Percentiles rank a stretch among this genome's conserved stretches.
Evolutionary conservation across 2,888 invertebrate genomes (phyloP).

Genomic region (Eristalinus sepulchralis): DNA sequence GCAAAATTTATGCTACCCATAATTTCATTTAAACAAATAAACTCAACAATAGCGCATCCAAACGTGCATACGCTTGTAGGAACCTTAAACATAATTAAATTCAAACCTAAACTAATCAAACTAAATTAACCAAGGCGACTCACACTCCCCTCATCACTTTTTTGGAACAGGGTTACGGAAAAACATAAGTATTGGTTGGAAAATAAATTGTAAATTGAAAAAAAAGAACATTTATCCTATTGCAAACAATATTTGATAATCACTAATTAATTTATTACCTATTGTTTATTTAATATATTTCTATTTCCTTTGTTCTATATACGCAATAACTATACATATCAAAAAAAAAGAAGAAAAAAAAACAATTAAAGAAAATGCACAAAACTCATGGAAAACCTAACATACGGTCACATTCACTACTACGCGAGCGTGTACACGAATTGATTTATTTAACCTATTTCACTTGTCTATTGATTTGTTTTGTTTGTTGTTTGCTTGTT

Average conservation of each 20-base stretch:
- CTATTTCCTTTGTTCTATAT: slow-evolving; percentile 54
- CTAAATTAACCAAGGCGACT: neutral
- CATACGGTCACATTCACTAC: neutral
- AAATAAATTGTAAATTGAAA: neutral
- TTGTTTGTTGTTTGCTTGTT: slow-evolving; percentile 43
- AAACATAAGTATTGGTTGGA: neutral
- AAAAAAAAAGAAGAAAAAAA: slow-evolving; percentile 20
- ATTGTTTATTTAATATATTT: slow-evolving; percentile 62
- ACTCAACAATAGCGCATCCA: neutral
- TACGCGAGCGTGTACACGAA: slow-evolving; percentile 22
- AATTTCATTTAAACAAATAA: neutral
- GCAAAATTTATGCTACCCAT: too few relatives aligned
- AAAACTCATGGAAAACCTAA: slow-evolving; percentile 9
- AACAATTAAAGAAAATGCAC: slow-evolving; percentile 15
- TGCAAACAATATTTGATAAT: slow-evolving; percentile 55
- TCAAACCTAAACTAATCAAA: neutral
- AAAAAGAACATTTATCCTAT: slow-evolving; percentile 51
- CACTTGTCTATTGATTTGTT: slow-evolving; percentile 67
- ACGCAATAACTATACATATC: slow-evolving; percentile 60
- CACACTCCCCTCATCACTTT: neutral
- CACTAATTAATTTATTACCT: slow-evolving; percentile 61
- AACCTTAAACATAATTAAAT: slow-evolving; percentile 1
- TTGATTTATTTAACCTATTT: slow-evolving; percentile 65
- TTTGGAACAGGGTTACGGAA: neutral
- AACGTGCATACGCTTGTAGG: neutral